These are phyloP conservation scores for Podocnemis expansa DNA, from an alignment of 2,113 vertebrate species.

Conservation along the genomic window DNA sequence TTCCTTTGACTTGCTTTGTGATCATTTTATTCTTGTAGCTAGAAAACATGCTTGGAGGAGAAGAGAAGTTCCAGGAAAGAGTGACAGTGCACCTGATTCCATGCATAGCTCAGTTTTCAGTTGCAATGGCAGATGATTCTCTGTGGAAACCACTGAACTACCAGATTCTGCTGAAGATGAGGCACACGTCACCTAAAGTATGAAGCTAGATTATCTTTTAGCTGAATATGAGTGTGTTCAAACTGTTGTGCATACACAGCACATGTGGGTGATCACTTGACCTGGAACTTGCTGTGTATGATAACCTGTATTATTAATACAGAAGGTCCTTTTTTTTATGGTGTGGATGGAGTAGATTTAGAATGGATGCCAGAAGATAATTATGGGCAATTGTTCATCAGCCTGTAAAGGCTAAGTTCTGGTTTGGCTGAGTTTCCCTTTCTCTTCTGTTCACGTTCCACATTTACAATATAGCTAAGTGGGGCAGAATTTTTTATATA, in stretches of 20 bases:
- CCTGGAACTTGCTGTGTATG: background rate
- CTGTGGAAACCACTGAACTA: conserved; percentile 96
- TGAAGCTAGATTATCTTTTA: background rate
- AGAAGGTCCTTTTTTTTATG: background rate
- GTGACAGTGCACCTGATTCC: conserved; percentile 86
- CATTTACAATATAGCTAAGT: background rate
- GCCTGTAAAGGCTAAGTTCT: background rate
- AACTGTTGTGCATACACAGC: background rate
- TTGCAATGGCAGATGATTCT: conserved; percentile 90
- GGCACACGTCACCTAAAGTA: conserved; percentile 89
- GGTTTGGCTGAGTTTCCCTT: background rate
- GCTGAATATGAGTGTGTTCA: background rate
- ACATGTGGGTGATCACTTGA: background rate
- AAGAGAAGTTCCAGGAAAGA: conserved; percentile 83
- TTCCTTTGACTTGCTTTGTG: background rate
- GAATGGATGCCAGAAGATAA: background rate
- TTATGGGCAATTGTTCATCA: background rate
- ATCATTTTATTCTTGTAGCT: conserved; percentile 76
- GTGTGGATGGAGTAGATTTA: background rate
- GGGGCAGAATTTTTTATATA: no score
- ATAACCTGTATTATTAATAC: background rate
- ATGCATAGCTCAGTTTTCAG: conserved; percentile 91
- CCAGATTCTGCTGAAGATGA: conserved; percentile 91
- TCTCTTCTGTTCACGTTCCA: background rate
- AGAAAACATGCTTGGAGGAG: conserved; percentile 89